Conservation (phyloP, 2,888 invertebrate species). For the Phania funesta region DNA sequence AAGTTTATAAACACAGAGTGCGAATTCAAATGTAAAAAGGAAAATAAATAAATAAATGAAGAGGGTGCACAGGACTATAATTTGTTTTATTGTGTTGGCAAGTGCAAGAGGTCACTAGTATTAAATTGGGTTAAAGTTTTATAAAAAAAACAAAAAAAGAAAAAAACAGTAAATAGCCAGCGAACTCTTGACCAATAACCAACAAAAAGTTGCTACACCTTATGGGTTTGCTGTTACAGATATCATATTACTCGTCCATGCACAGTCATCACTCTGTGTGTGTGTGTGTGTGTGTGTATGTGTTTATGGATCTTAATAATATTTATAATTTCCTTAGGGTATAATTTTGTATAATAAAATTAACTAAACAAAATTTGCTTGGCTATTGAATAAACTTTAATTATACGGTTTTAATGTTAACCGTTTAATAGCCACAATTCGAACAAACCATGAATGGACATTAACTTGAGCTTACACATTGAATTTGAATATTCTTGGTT, state of each 20-base stretch:
- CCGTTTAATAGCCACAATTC: too few species aligned
- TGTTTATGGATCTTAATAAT: background rate
- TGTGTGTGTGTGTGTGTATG: background rate
- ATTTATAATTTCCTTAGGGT: constrained; percentile 19
- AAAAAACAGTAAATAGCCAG: background rate
- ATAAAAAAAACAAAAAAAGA: background rate
- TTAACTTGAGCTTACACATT: too few species aligned
- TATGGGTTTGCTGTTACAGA: constrained; percentile 18
- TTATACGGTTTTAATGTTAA: too few species aligned
- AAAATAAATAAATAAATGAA: background rate
- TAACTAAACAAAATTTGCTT: too few species aligned
- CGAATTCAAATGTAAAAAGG: background rate
- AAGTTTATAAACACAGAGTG: constrained; percentile 1
- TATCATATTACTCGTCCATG: background rate
- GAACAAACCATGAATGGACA: too few species aligned
- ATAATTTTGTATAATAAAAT: background rate
- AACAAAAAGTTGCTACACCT: constrained; percentile 16
- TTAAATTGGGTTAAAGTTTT: constrained; percentile 34
- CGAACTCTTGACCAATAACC: constrained; percentile 1
- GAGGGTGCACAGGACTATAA: constrained; percentile 17
- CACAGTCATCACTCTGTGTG: background rate
- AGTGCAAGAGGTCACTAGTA: constrained; percentile 36
- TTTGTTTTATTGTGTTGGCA: constrained; percentile 20
- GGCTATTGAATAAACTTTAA: too few species aligned
- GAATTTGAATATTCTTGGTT: too few species aligned